A percentile compares a stretch with the other conserved stretches of the same genome.
Evolutionary conservation across 1,140 invertebrate genomes (phyloP).

Genomic region (Micrasema minimum): DNA sequence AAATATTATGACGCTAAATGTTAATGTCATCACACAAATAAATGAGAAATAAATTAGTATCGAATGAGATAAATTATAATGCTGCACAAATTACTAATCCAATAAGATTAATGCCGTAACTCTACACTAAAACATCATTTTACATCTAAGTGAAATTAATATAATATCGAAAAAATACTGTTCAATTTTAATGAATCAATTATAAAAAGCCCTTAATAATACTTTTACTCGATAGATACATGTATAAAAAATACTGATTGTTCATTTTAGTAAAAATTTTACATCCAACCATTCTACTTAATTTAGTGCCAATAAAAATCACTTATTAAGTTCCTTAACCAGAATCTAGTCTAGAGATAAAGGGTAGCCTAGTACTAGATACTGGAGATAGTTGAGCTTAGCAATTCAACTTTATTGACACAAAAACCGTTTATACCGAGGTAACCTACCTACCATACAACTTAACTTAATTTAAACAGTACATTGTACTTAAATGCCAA

Average conservation of each 20-base stretch:
- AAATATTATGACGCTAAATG: slow-evolving; percentile 22
- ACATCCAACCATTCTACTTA: slow-evolving; percentile 16
- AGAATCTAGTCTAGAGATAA: too few relatives aligned
- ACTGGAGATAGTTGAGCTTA: not conserved
- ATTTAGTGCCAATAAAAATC: slow-evolving; percentile 32
- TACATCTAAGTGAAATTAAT: slow-evolving; percentile 36
- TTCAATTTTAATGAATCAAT: slow-evolving; percentile 42
- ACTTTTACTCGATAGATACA: slow-evolving; percentile 41
- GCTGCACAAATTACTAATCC: slow-evolving; percentile 33
- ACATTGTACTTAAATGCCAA: slow-evolving; percentile 47
- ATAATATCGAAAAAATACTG: slow-evolving; percentile 48
- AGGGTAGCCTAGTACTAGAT: too few relatives aligned
- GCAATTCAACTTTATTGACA: slow-evolving; percentile 51
- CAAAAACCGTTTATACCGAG: slow-evolving; percentile 30
- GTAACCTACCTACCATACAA: slow-evolving; percentile 45
- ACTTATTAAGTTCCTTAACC: not conserved
- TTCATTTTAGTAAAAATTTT: slow-evolving; percentile 39
- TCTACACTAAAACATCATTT: slow-evolving; percentile 25
- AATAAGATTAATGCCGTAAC: slow-evolving; percentile 29
- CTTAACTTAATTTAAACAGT: slow-evolving; percentile 39
- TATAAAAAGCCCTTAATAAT: slow-evolving; percentile 46
- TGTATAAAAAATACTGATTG: slow-evolving; percentile 50
- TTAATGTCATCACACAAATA: slow-evolving; percentile 36
- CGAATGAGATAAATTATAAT: slow-evolving; percentile 29
- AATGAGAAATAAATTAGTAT: slow-evolving; percentile 41